These are phyloP conservation scores for Choloepus hoffmanni DNA, from an alignment of 2,113 vertebrate species.

Conservation along the genomic window DNA sequence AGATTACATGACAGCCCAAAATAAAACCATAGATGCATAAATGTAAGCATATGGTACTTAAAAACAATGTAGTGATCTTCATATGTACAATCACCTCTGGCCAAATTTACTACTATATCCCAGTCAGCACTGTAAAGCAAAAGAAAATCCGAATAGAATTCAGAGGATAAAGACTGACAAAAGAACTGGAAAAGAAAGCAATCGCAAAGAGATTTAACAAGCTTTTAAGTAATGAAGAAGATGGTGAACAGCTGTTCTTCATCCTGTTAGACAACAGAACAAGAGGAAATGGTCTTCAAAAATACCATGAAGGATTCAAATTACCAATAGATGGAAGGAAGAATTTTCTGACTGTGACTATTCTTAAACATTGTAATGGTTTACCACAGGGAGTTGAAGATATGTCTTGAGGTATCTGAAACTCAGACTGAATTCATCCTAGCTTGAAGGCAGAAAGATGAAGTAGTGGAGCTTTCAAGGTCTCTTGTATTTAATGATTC, in stretches of 20 bases:
- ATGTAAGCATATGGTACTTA: background rate
- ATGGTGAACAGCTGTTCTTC: constrained; percentile 68
- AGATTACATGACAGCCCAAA: constrained; percentile 44
- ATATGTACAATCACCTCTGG: constrained; percentile 19
- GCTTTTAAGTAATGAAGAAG: background rate
- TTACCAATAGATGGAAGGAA: constrained; percentile 44
- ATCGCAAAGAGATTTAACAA: constrained; percentile 52
- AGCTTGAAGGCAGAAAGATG: constrained; percentile 54
- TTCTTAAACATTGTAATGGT: constrained; percentile 44
- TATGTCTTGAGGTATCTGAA: constrained; percentile 65
- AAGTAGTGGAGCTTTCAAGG: constrained; percentile 53
- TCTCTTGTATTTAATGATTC: constrained; percentile 61
- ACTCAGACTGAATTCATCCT: constrained; percentile 61
- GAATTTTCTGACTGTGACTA: constrained; percentile 35
- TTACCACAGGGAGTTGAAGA: background rate
- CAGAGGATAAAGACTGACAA: constrained; percentile 40
- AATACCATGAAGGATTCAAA: constrained; percentile 43
- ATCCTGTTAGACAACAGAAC: constrained; percentile 48
- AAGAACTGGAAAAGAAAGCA: constrained; percentile 4
- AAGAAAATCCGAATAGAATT: constrained; percentile 59
- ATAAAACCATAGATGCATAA: background rate
- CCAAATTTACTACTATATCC: constrained; percentile 20
- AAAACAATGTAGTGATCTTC: background rate
- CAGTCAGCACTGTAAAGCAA: background rate
- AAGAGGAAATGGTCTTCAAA: constrained; percentile 72